Evolutionary conservation across 2,888 invertebrate species (phyloP).

Genomic region (Athripsodes cinereus): DNA sequence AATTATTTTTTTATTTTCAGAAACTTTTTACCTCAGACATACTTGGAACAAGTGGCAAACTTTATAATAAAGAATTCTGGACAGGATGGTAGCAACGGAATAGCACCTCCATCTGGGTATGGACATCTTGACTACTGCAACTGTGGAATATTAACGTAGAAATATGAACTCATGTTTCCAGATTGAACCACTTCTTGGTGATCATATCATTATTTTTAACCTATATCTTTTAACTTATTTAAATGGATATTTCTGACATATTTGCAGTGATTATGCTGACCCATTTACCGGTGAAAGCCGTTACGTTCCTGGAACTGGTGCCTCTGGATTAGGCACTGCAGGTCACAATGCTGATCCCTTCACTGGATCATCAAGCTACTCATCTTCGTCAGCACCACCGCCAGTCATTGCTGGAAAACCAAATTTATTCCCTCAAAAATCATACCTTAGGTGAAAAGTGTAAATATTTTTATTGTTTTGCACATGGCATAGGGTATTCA

Average conservation of each 20-base stretch:
- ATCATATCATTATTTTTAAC: no score
- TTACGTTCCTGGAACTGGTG: slow-evolving; percentile 49
- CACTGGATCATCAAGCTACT: slow-evolving; percentile 64
- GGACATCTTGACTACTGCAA: no score
- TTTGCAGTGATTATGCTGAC: slow-evolving; percentile 47
- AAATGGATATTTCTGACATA: no score
- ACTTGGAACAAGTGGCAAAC: slow-evolving; percentile 87
- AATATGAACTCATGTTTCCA: no score
- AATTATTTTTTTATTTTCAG: slow-evolving; percentile 38
- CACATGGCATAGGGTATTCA: no score
- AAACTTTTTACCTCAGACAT: slow-evolving; percentile 76
- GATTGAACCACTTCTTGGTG: no score
- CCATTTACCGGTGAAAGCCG: slow-evolving; percentile 64
- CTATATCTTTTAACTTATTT: no score
- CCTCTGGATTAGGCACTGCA: slow-evolving; percentile 30
- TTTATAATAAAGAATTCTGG: slow-evolving; percentile 82
- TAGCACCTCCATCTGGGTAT: slow-evolving; percentile 11
- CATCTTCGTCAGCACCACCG: slow-evolving; percentile 45
- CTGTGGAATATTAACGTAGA: no score
- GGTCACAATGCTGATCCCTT: slow-evolving; percentile 57
- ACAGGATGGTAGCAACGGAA: slow-evolving; percentile 28
- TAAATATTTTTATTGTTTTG: no score
- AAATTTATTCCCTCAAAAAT: slow-evolving; percentile 43
- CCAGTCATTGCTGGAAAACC: slow-evolving; percentile 29
- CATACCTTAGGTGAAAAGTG: slow-evolving; percentile 42